Conservation (phyloP, 1,140 invertebrate genomes). For the Brachionus calyciflorus region DNA sequence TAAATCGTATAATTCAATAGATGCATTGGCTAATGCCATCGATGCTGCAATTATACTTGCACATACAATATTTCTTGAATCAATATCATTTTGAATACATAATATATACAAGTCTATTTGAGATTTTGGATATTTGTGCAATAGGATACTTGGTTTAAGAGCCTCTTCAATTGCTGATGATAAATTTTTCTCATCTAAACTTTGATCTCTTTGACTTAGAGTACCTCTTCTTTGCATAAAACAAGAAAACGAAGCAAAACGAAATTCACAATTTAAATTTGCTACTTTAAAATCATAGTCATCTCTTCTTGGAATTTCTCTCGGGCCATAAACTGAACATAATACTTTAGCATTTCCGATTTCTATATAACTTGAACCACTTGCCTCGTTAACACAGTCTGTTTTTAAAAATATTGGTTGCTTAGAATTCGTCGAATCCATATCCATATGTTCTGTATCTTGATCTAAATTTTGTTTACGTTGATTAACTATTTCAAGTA, state of each 20-base stretch:
- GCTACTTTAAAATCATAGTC: slow-evolving; percentile 24
- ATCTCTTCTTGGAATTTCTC: slow-evolving; percentile 9
- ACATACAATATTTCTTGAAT: slow-evolving; percentile 23
- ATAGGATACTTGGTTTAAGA: slow-evolving; percentile 30
- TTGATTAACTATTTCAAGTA: neutral
- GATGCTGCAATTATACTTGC: slow-evolving; percentile 32
- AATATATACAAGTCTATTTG: slow-evolving; percentile 44
- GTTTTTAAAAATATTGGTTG: slow-evolving; percentile 41
- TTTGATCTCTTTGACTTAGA: slow-evolving; percentile 40
- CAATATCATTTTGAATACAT: slow-evolving; percentile 40
- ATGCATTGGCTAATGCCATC: slow-evolving; percentile 32
- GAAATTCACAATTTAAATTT: slow-evolving; percentile 14
- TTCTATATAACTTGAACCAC: slow-evolving; percentile 45
- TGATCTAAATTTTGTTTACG: neutral
- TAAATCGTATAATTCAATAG: slow-evolving; percentile 44
- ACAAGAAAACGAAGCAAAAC: slow-evolving; percentile 40
- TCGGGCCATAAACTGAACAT: slow-evolving; percentile 38
- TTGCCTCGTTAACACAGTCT: slow-evolving; percentile 41
- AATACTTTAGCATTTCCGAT: slow-evolving; percentile 13
- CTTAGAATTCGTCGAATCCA: neutral
- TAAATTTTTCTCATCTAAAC: slow-evolving; percentile 28
- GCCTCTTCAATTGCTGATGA: slow-evolving; percentile 42
- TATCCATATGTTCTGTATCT: neutral
- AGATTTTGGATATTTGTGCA: slow-evolving; percentile 47
- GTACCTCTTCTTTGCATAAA: slow-evolving; percentile 18